Base-by-base conservation (phyloP, 2,113 vertebrate genomes). In the Abramis brama region DNA sequence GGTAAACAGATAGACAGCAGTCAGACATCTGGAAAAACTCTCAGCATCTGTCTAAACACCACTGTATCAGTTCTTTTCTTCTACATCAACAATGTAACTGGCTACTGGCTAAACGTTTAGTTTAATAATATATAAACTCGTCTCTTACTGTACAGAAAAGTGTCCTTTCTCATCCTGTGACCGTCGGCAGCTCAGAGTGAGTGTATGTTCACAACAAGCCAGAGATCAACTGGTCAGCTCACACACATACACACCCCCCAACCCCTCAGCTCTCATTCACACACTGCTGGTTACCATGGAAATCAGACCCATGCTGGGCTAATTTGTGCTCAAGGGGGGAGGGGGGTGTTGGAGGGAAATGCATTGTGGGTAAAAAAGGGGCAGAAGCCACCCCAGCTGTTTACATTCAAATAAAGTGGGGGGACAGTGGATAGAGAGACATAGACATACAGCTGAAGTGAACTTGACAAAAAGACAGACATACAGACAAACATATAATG, bases 241-340 rank as follows among this genome's bases (percentile, higher is more conserved):
- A 68, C 82, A 85, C 76, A 83, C 43, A 81, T 36, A 75, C 39
- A 84, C 87, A 74, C 39, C 76, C 19, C 84, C 78, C 60, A 68
- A 83, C n/a, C 73, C 23, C 76, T 81, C 17, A 55, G 52, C 66
- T 85, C 83, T 76, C 87, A 86, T 84, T 82, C 84, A 87, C 85
- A 73, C 86, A 79, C 85, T 87, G 87, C 90, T 17, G 64, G 95
- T 97, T 94, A 57, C 94, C 92, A 94, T 91, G 94, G 91, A 19
- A 91, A 91, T 92, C 87, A 89, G 90, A 94, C 92, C 90, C 94
- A 93, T 92, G 94, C 95, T 88, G 39, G 93, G 95, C 94, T 94
- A 93, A 95, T 95, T 93, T 94, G 94, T 91, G 86, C 90, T 75
- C 92, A 73, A 90, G 91, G 82, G 76, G 79, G 57, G 79, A 79